Conservation (phyloP, 2,888 invertebrate species). For the Clusia tigrina region DNA sequence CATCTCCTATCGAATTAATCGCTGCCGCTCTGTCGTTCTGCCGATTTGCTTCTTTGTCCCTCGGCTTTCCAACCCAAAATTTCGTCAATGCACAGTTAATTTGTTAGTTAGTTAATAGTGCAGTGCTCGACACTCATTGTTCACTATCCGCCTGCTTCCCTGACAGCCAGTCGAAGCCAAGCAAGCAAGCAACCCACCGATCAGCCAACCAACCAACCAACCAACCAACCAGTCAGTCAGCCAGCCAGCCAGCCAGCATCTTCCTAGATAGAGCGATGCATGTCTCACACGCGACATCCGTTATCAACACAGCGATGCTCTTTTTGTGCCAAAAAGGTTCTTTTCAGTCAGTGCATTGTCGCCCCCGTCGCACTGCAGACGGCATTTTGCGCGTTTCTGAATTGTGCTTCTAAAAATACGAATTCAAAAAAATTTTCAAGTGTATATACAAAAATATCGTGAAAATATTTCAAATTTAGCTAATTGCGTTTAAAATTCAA, state of each 20-base stretch:
- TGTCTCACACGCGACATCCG: neutral
- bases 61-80: no score
- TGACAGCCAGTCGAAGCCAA: neutral
- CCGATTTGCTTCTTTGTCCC: neutral
- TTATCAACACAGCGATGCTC: neutral
- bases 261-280: neutral
- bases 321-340: slow-evolving; percentile 47
- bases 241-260: neutral
- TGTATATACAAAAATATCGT: no score
- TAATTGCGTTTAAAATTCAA: no score
- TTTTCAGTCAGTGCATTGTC: slow-evolving; percentile 52
- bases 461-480: no score
- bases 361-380: slow-evolving; percentile 47
- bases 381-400: slow-evolving; percentile 14
- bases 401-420: neutral
- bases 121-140: no score
- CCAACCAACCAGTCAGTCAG: no score
- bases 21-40: neutral
- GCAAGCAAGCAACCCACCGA: no score
- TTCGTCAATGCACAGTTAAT: no score
- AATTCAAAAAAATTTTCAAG: neutral
- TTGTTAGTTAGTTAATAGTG: no score
- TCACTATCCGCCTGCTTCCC: neutral
- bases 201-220: no score
- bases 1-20: no score